Evolutionary conservation across 2,888 invertebrate genomes (phyloP), one percentile per base, ranked within the genome.

Genomic region (Sarcophaga caerulescens): DNA sequence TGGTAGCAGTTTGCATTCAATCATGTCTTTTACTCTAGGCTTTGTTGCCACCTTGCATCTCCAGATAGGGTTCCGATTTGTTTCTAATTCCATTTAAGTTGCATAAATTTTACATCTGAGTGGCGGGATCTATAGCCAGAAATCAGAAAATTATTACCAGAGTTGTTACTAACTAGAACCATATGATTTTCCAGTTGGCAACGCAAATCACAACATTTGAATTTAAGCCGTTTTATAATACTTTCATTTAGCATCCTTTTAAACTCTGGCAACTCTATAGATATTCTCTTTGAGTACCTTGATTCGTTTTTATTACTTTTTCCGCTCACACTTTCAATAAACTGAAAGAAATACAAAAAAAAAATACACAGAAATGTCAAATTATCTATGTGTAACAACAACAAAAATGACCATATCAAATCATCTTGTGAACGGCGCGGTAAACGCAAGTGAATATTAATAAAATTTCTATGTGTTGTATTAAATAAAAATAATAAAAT

Each of bases 401-500:
- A 83, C 80, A 83, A 81, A 47, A 86, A 77, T 81, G 80, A 81
- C 80, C 80, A 86, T 65, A 86, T 78, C 76, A 69, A 83, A 76
- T 75, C 47, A 78, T 78, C 70, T 85, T 78, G 65, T 77, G 76
- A 59, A 84, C 85, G 70, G 80, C 69, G 80, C 80, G 80, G 52
- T 81, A 76, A 77, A 85, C 60, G 73, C 19, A 77, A 85, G 81
- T 68, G 73, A 73, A 77, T 81, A 63, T 70, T 59, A 65, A 74
- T 62, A 66, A 75, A 69, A 74, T 35, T 69, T 14, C 12, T 14
- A 52, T 12, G 60, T 14, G 17, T 52, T 4, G 17, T 14, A 52
- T 12, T 25, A 66, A 5, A n/a, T 57, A 45, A 65, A 65, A 76
- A 21, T 10, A 21, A 47, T 52, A 63, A 74, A 62, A 12, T 21